Evolutionary conservation across 92 coral and sea anemone species (phyloP), one percentile per base, ranked within the genome.

Genomic region (Heliopora coerulea): DNA sequence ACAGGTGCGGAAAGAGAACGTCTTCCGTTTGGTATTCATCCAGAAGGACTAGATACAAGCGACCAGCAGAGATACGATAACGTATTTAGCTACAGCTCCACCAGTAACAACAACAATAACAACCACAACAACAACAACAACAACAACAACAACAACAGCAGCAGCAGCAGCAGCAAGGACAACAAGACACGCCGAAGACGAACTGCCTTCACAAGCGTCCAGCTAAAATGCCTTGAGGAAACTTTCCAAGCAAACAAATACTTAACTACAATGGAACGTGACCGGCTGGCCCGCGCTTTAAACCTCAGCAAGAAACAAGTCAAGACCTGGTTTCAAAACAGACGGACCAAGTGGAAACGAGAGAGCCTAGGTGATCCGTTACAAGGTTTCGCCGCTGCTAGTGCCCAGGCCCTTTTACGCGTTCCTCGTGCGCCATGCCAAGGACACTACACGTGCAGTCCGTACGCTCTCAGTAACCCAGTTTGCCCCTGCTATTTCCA

Each of bases 261-360:
- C 35, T 34, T 69, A 28, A 69, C 76, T 0, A 69, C 76, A 8
- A 69, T 69, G 76, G 76, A 69, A 25, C 76, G 76, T 10, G 76
- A 69, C 23, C 29, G 76, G 23, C 62, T 69, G 14, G 76, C 76
- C 28, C 76, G 76, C 13, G 76, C 76, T 32, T 34, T 69, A 28
- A 69, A 69, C 40, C 59, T 69, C 46, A 69, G 76, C 42, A 69
- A 69, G 40, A 69, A 69, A 69, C 76, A 69, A 27, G 76, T 69
- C 6, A 62, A 62, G 34, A 70, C 77, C 11, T 70, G 77, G 77
- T 70, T 49, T 27, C 77, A 70, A 35, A 70, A 70, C 32, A 28
- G 77, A 28, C 48, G 77, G 12, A 70, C 77, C 26, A 70, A 70
- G 35, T 70, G 77, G 77, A 70, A 70, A 54, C 77, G 77, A 1